Evolutionary conservation across 92 coral and sea anemone genomes (phyloP), one percentile per base, ranked within the genome.

Genomic region (Porites evermanni): DNA sequence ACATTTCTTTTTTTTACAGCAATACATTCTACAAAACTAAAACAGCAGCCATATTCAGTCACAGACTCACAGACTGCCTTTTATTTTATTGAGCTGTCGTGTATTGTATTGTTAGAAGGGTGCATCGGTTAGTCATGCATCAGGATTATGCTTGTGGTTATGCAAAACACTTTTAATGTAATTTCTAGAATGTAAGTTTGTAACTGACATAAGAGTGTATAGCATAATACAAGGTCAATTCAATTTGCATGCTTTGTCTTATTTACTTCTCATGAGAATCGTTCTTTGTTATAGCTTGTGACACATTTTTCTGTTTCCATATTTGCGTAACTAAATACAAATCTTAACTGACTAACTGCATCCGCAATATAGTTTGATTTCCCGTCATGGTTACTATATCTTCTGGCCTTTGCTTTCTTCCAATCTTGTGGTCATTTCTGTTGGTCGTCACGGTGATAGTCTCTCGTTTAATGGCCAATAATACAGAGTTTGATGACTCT

Each of bases 341-440:
- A 26, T 17, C n/a, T 12, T 14, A 16, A 53, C 63, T 58, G 12
- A 13, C 17, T 12, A 17, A 8, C 66, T 9, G 66, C 66, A n/a
- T 29, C 32, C 18, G 66, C 66, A 14, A 21, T 20, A n/a, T 20
- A 56, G 7, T 10, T 4, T 9, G 61, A 51, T 20, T 67, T 23
- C 16, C 24, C 47, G 24, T 21, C 16, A 77, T 77, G 81, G 81
- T 70, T 9, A 81, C 72, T 65, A 81, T 80, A 7, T 86, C 79
- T 11, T 92, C 78, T 14, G 94, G 94, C n/a, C 88, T 93, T 70
- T 93, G 94, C 87, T 85, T 75, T 83, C 78, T 93, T 81, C 96
- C 94, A 59, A 64, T 85, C 7, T 71, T 79, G n/a, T 93, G 96
- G 96, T 88, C 96, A 20, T 71, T 93, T 61, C 81, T 77, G 47